These are phyloP conservation scores for Sphaerodactylus townsendi DNA, from an alignment of 2,113 vertebrate genomes.

Conservation along the genomic window DNA sequence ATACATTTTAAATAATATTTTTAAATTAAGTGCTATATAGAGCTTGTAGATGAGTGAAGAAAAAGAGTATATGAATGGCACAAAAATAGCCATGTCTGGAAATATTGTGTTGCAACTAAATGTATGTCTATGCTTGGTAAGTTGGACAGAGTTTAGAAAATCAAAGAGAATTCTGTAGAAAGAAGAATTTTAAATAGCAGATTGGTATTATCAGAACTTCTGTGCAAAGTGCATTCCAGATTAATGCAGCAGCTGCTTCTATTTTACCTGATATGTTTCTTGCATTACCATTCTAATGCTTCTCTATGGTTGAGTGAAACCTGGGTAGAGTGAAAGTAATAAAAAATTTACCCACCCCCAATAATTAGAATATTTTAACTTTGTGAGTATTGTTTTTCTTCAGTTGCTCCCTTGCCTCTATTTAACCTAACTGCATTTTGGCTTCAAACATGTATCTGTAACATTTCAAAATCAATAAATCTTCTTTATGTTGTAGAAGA, in stretches of 20 bases:
- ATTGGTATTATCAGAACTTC: not conserved
- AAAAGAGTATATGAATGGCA: too few species aligned
- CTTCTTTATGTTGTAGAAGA: not conserved
- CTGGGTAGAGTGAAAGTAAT: not conserved
- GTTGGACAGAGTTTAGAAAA: not conserved
- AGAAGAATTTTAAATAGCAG: not conserved
- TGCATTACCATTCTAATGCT: not conserved
- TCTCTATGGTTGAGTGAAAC: not conserved
- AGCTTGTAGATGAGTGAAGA: too few species aligned
- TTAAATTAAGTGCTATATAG: too few species aligned
- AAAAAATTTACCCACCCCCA: not conserved
- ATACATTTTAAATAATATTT: too few species aligned
- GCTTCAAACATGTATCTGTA: not conserved
- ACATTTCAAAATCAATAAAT: slow-evolving; percentile 3
- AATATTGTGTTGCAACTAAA: not conserved
- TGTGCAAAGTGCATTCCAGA: not conserved
- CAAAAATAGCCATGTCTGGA: too few species aligned
- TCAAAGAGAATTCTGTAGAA: too few species aligned
- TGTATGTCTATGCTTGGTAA: not conserved
- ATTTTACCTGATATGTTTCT: not conserved
- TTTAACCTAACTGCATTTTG: not conserved
- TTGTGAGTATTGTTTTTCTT: not conserved
- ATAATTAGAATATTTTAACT: not conserved
- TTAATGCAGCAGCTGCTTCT: not conserved
- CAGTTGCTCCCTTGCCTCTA: not conserved